phyloP scores from a whole-genome alignment of 2,113 vertebrate species.

The Onychostruthus taczanowskii region DNA sequence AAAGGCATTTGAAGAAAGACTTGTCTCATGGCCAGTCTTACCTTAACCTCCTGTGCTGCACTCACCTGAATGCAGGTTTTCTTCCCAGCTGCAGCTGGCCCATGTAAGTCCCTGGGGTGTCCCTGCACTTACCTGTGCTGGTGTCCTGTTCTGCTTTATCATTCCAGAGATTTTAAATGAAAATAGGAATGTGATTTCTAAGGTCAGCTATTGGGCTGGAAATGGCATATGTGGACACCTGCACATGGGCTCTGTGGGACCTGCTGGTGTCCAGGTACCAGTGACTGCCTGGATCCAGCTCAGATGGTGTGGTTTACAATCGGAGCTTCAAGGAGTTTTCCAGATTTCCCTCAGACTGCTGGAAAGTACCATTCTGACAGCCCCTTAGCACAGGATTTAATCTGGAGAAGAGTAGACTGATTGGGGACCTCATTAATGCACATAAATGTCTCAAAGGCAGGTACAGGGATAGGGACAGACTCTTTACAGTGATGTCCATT shows the following conservation, averaged over 20 bases:
- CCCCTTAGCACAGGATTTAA: not conserved
- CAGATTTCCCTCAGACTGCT: not conserved
- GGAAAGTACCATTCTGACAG: not conserved
- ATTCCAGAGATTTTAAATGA: not conserved
- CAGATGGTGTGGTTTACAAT: not conserved
- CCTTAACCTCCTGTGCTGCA: not conserved
- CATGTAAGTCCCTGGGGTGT: not conserved
- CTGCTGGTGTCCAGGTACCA: not conserved
- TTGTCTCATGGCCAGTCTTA: not conserved
- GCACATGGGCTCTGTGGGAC: not conserved
- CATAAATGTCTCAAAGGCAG: not conserved
- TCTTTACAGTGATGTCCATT: not conserved
- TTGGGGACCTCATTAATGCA: not conserved
- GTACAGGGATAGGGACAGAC: not conserved
- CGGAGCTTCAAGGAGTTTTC: not conserved
- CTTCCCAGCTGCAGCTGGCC: not conserved
- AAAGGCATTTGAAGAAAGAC: not conserved
- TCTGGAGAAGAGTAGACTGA: not conserved
- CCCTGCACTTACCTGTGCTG: not conserved
- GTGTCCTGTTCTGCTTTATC: not conserved
- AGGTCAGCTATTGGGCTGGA: not conserved
- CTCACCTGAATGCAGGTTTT: not conserved
- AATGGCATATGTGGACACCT: rapidly evolving
- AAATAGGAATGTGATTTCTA: not conserved
- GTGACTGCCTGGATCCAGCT: not conserved